Base-by-base conservation (phyloP, 2,113 vertebrate genomes). In the Ciconia maguari region DNA sequence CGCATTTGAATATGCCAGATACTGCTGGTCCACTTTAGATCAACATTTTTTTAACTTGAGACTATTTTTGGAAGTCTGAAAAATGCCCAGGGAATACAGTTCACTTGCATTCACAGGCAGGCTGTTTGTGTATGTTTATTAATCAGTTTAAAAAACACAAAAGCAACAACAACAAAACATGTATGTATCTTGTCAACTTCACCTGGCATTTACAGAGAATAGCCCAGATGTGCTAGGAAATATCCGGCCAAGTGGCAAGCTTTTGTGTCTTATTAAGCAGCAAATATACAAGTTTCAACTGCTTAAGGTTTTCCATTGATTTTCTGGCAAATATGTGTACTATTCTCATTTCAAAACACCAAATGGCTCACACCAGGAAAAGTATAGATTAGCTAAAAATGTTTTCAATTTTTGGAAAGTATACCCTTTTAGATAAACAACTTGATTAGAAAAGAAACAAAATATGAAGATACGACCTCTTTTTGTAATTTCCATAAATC, bases 61-160 rank as follows among this genome's bases (percentile, higher is more conserved):
- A 61, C 36, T 91, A 82, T 83, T 93, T 96, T 72, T 79, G 52
- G 57, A 96, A 94, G 69, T 44, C 42, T 65, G 18, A 86, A 64
- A 93, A 61, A 61, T 7, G 14, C 46, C 57, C 14, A 74, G 65
- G 78, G 66, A 91, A 69, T 82, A 64, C 0, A 0, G 57, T 79
- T 94, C 30, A 41, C 41, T 70, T 49, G 41, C 60, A 92, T 88
- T 90, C n/a, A 60, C 30, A 66, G 13, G 30, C 75, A 94, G 75
- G 20, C 54, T 88, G 44, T 58, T 89, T 20, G 5, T 62, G 9
- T 42, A 14, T 36, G 29, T 55, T 87, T 92, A 93, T 77, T 94
- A 93, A 69, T 69, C 61, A 32, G 26, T 41, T 92, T 58, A 34
- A 89, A 84, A 84, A 54, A 2, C 42, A 68, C 13, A 51, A 82